Conservation (phyloP, 2,888 invertebrate genomes). For the Sipha maydis region DNA sequence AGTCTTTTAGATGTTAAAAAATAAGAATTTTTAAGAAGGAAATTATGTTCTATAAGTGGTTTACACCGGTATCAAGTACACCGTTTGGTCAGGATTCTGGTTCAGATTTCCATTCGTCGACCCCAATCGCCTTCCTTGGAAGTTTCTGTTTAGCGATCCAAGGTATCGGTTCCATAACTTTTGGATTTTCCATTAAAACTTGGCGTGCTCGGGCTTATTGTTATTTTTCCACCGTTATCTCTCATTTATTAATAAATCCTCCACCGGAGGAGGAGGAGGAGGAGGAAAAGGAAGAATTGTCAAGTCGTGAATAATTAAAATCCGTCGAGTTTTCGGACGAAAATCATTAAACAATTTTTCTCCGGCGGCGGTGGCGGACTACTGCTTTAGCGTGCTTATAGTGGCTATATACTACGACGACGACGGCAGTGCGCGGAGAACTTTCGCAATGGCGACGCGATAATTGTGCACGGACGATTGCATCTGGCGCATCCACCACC, state of each 20-base stretch:
- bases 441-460: conserved; percentile 33
- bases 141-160: background rate
- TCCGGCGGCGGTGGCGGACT: conserved; percentile 6
- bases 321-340: conserved; percentile 56
- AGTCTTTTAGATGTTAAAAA: background rate
- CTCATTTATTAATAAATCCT: conserved; percentile 57
- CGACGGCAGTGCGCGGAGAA: background rate
- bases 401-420: conserved; percentile 17
- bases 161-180: conserved; percentile 54
- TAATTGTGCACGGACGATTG: conserved; percentile 60
- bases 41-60: too few relatives aligned
- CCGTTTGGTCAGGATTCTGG: background rate
- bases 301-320: conserved; percentile 61
- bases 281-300: conserved; percentile 35
- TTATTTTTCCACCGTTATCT: conserved; percentile 59
- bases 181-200: conserved; percentile 60
- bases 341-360: conserved; percentile 60
- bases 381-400: background rate
- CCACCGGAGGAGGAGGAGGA: background rate
- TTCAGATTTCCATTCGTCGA: background rate
- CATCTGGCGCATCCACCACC: conserved; percentile 57
- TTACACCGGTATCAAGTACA: background rate
- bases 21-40: background rate
- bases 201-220: conserved; percentile 45
- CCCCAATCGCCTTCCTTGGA: background rate